phyloP scores from a whole-genome alignment of 2,797 vertebrate species.

The Spinus pinus region DNA sequence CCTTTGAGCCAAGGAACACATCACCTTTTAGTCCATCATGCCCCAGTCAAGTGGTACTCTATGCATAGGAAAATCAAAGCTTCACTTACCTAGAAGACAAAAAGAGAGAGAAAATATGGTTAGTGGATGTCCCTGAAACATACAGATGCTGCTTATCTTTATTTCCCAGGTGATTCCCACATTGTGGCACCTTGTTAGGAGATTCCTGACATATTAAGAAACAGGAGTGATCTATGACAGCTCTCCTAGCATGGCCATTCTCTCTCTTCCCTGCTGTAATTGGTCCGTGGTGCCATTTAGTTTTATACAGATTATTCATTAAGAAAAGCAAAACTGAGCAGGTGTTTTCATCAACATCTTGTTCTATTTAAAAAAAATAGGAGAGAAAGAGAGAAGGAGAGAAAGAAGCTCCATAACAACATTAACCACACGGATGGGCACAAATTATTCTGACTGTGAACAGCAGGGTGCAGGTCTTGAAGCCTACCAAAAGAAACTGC shows the following conservation, averaged over 20 bases:
- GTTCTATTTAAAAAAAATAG: neutral
- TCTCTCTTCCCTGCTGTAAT: slow-evolving; percentile 50
- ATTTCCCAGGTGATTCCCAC: neutral
- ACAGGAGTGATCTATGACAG: slow-evolving; percentile 44
- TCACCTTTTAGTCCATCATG: neutral
- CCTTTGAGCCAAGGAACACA: neutral
- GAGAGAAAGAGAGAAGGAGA: neutral
- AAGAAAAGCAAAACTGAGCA: slow-evolving; percentile 66
- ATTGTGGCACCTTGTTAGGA: slow-evolving; percentile 10
- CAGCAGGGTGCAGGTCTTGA: slow-evolving; percentile 13
- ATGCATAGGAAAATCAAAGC: slow-evolving; percentile 17
- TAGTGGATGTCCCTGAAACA: slow-evolving; percentile 36
- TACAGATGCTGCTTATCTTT: neutral
- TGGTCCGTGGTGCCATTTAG: slow-evolving; percentile 63
- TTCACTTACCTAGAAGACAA: slow-evolving; percentile 79
- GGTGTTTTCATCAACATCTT: slow-evolving; percentile 70
- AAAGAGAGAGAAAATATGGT: neutral
- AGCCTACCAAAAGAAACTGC: neutral
- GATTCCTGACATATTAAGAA: slow-evolving; percentile 36
- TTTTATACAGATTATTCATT: slow-evolving; percentile 70
- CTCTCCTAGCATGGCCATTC: slow-evolving; percentile 21
- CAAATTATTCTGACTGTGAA: slow-evolving; percentile 58
- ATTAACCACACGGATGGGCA: slow-evolving; percentile 44
- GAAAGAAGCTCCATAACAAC: neutral
- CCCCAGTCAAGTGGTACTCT: neutral